These are phyloP conservation scores for Drosophila leonis DNA, from an alignment of 2,888 invertebrate species.

Conservation along the genomic window DNA sequence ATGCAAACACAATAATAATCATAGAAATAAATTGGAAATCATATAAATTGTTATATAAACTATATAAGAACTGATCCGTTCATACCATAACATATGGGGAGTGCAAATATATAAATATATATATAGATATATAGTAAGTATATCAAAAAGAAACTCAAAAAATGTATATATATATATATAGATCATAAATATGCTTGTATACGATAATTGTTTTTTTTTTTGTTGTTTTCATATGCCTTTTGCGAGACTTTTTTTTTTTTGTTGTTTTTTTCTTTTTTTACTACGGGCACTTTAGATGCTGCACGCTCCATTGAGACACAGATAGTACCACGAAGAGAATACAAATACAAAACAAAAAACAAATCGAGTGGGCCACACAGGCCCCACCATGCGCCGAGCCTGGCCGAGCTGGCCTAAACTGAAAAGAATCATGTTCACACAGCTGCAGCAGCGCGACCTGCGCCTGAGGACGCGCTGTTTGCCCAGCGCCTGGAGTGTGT, in stretches of 20 bases:
- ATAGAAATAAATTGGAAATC: slow-evolving; percentile 1
- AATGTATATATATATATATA: slow-evolving; percentile 10
- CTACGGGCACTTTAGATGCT: slow-evolving; percentile 76
- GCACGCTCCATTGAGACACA: slow-evolving; percentile 77
- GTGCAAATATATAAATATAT: slow-evolving; percentile 9
- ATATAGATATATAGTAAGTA: slow-evolving; percentile 4
- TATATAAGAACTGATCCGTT: slow-evolving; percentile 24
- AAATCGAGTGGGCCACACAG: slow-evolving; percentile 2
- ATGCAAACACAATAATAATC: slow-evolving; percentile 26
- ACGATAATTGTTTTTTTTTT: slow-evolving; percentile 25
- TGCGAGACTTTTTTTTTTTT: slow-evolving; percentile 31
- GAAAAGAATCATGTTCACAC: slow-evolving; percentile 31
- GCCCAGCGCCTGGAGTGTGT: neutral
- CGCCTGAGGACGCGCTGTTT: neutral
- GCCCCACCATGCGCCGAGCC: neutral
- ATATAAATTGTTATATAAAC: slow-evolving; percentile 13
- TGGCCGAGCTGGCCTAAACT: slow-evolving; percentile 5
- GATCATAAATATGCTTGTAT: slow-evolving; percentile 25
- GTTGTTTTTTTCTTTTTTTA: slow-evolving; percentile 35
- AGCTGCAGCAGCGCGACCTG: slow-evolving; percentile 19
- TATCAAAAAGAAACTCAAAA: slow-evolving; percentile 4
- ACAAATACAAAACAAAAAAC: slow-evolving; percentile 25
- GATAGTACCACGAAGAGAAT: slow-evolving; percentile 76
- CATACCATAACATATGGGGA: slow-evolving; percentile 28
- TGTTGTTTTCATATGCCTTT: slow-evolving; percentile 33